These are phyloP conservation scores for Enteromius radiatus DNA, from an alignment of 2,797 vertebrate species.

Conservation along the genomic window DNA sequence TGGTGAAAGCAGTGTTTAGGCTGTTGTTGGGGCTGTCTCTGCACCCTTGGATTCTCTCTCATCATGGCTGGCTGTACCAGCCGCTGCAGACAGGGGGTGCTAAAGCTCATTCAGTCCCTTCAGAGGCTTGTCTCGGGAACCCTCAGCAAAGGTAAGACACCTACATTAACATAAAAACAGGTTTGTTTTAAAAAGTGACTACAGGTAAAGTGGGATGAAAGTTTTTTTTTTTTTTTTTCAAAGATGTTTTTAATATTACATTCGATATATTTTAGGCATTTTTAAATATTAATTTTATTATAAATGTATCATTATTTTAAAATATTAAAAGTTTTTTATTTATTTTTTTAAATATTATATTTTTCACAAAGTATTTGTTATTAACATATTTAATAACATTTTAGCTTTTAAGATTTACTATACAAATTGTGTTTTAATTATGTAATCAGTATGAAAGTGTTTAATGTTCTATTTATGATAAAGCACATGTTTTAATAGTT, in stretches of 20 bases:
- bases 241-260: neutral
- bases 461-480: neutral
- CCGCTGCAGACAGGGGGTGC: constrained; percentile 79
- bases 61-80: constrained; percentile 79
- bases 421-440: neutral
- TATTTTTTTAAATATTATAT: neutral
- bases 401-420: neutral
- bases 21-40: constrained; percentile 17
- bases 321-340: neutral
- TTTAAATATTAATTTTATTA: neutral
- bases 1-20: constrained; percentile 18
- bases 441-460: neutral
- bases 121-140: constrained; percentile 80
- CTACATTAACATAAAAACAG: neutral
- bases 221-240: neutral
- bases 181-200: neutral
- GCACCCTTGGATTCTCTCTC: constrained; percentile 43
- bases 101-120: constrained; percentile 80
- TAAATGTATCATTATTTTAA: neutral
- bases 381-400: neutral
- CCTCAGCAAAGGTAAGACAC: constrained; percentile 79
- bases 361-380: neutral
- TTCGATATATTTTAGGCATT: neutral
- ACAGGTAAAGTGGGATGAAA: neutral
- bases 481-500: neutral